Base-by-base conservation (phyloP, 2,888 invertebrate genomes). In the Tachina lurida region DNA sequence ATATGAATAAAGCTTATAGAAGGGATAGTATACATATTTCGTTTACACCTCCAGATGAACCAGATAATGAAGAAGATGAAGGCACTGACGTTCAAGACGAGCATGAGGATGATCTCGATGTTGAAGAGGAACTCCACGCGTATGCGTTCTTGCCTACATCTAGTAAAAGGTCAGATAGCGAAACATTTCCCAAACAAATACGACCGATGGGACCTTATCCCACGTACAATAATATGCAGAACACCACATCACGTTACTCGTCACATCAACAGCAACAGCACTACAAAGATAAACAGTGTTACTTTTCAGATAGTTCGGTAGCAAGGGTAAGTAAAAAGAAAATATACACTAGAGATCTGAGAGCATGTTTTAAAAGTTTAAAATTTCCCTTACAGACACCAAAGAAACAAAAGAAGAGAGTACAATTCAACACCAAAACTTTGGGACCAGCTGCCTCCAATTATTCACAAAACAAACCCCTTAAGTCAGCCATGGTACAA, bases 31-130 rank as follows among this genome's bases (percentile, higher is more conserved):
- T 82, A 19, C 82, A 82, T 49, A 74, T 82, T 47, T 58, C 70
- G 13, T 74, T 70, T 43, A 39, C 78, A 43, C 63, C 78, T 1
- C 82, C 82, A 9, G 62, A 70, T 3, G 49, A 39, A n/a, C 7
- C 8, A 13, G 65, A 75, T 5, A 58, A 58, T 65, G 78, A 84
- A 13, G 78, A 77, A 1, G 80, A 78, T 65, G 82, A 85, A 5
- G 74, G 78, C 39, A 74, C 85, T 9, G 82, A 82, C 65, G 73
- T 84, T 1, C 83, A 84, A 47, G 83, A 84, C 22, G 83, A 84
- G 45, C 65, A 77, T 58, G 82, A 83, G 17, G 73, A 54, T 10
- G 8, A 60, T 10, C 15, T 52, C 8, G 47, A 82, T 22, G 76
- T 65, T 31, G 76, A 54, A 19, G 81, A 70, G 3, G 81, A 81